Percentiles rank a stretch among this genome's conserved stretches.
phyloP scores from a whole-genome alignment of 2,797 vertebrate species.

The Mallotus villosus region DNA sequence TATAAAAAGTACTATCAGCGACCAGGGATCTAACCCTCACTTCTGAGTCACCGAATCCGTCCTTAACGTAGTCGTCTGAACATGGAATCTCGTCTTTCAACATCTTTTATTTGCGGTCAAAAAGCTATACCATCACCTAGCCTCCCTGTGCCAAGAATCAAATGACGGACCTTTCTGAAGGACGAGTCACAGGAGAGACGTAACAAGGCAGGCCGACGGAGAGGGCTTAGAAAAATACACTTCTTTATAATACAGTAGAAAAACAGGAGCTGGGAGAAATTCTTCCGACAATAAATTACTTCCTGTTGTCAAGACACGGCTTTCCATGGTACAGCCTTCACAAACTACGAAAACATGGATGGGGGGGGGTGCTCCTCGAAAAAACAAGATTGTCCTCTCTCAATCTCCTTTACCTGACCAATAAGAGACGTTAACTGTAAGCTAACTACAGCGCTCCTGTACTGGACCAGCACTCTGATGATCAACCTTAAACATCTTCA shows the following conservation, averaged over 20 bases:
- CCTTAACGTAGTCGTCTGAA: too few species aligned
- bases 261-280: conserved; percentile 26
- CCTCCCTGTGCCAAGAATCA: background rate
- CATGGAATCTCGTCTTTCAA: too few species aligned
- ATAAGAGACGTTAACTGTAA: too few species aligned
- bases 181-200: background rate
- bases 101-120: too few species aligned
- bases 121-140: background rate
- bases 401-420: background rate
- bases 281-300: conserved; percentile 34
- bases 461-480: too few species aligned
- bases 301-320: background rate
- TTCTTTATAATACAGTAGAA: conserved; percentile 43
- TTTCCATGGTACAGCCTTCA: background rate
- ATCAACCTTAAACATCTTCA: too few species aligned
- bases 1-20: background rate
- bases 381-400: background rate
- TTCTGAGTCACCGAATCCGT: too few species aligned
- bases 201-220: conserved; percentile 16
- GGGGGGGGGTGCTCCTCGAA: background rate
- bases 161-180: background rate
- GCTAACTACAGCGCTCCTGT: too few species aligned
- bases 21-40: background rate
- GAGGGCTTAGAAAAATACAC: conserved; percentile 60
- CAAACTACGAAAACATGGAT: conserved; percentile 2